Conservation (phyloP, 35 echinoderm and acorn worm genomes). For the Holothuria glaberrima region DNA sequence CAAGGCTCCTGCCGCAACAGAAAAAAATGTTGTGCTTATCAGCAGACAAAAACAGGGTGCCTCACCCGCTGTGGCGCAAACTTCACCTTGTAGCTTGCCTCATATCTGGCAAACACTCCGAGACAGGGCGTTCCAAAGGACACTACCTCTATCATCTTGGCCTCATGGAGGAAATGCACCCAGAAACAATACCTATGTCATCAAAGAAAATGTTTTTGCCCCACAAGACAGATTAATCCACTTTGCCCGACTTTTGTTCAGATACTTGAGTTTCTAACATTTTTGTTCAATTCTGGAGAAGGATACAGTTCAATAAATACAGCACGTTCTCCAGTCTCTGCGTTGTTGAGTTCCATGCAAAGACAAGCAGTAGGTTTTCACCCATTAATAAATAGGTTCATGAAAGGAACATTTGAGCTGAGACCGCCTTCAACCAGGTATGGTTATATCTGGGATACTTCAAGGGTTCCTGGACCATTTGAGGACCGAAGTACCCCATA, state of each 20-base stretch:
- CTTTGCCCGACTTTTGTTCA: constrained; percentile 5
- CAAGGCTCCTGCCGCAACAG: too few species aligned
- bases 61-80: constrained; percentile 12
- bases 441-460: neutral
- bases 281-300: constrained; percentile 7
- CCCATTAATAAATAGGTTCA: neutral
- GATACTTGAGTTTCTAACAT: constrained; percentile 34
- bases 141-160: too few species aligned
- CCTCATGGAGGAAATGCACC: constrained; percentile 53
- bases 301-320: constrained; percentile 61
- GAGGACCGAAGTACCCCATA: neutral
- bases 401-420: constrained; percentile 24
- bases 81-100: too few species aligned
- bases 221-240: constrained; percentile 29
- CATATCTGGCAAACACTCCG: too few species aligned
- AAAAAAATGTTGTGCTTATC: too few species aligned
- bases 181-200: constrained; percentile 65
- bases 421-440: neutral
- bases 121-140: constrained; percentile 11
- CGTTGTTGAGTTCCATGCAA: neutral
- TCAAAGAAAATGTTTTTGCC: constrained; percentile 70
- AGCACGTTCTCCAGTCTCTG: neutral
- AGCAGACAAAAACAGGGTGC: neutral
- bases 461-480: neutral
- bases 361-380: neutral